A percentile compares a stretch with the other conserved stretches of the same genome.
Conservation (phyloP, 2,888 invertebrate genomes). For the Stenoptilia bipunctidactyla region DNA sequence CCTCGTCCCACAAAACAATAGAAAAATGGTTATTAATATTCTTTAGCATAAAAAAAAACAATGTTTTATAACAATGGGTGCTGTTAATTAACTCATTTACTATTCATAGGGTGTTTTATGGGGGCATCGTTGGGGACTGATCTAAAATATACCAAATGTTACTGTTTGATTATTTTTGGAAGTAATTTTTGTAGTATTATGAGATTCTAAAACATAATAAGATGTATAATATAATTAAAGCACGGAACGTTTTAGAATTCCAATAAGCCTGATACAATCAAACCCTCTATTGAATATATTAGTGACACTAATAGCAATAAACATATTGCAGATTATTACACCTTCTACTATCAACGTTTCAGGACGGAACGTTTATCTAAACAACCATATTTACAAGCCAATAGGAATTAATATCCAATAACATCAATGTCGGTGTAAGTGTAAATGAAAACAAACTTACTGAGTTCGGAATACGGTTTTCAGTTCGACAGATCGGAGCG, state of each 20-base stretch:
- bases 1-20: slow-evolving; percentile 41
- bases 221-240: too few species aligned
- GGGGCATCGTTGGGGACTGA: neutral
- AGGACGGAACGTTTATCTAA: slow-evolving; percentile 1
- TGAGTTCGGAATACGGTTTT: slow-evolving; percentile 6
- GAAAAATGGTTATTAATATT: slow-evolving; percentile 64
- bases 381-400: slow-evolving; percentile 11
- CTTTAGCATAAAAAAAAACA: slow-evolving; percentile 50
- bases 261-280: neutral
- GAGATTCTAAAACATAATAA: too few species aligned
- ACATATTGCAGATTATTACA: slow-evolving; percentile 20
- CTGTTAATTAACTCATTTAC: slow-evolving; percentile 68
- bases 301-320: slow-evolving; percentile 24
- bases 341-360: slow-evolving; percentile 22
- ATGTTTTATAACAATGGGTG: slow-evolving; percentile 61
- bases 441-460: neutral
- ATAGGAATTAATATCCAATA: slow-evolving; percentile 25
- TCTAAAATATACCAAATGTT: too few species aligned
- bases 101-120: slow-evolving; percentile 53
- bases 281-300: slow-evolving; percentile 15
- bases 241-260: too few species aligned
- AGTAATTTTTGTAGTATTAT: too few species aligned
- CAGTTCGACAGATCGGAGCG: slow-evolving; percentile 19
- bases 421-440: slow-evolving; percentile 10
- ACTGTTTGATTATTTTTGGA: too few species aligned